Evolutionary conservation across 2,113 vertebrate genomes (phyloP).

Genomic region (Proteles cristata): DNA sequence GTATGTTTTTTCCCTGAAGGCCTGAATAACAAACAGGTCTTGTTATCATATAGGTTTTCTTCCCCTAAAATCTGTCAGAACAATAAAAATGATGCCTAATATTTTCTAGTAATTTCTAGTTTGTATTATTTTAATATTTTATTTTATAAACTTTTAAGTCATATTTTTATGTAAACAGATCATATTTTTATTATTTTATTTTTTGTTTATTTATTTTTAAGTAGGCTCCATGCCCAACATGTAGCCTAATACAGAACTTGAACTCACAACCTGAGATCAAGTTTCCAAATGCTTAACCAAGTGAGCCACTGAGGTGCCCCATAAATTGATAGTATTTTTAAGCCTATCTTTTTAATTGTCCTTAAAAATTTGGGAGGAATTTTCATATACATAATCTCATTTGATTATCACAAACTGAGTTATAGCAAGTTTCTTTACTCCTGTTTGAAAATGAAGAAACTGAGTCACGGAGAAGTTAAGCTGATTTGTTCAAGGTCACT

Average conservation of each 20-base stretch:
- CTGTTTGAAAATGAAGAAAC: slow-evolving; percentile 30
- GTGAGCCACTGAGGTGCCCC: too few relatives aligned
- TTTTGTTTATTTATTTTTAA: too few relatives aligned
- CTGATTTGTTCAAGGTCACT: not conserved
- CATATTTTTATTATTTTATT: not conserved
- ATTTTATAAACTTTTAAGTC: slow-evolving; percentile 5
- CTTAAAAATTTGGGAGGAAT: not conserved
- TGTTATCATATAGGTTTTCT: not conserved
- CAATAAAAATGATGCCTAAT: not conserved
- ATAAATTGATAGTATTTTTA: not conserved
- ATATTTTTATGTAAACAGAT: not conserved
- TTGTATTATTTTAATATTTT: not conserved
- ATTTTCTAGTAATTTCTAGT: not conserved
- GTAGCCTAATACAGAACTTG: too few relatives aligned
- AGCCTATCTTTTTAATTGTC: not conserved
- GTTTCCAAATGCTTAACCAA: too few relatives aligned
- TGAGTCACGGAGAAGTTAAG: not conserved
- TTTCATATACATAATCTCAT: not conserved
- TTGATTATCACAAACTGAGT: not conserved
- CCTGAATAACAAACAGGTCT: slow-evolving; percentile 21
- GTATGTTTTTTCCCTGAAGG: not conserved
- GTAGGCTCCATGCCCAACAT: too few relatives aligned
- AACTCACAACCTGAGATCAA: too few relatives aligned
- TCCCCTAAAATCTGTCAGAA: not conserved
- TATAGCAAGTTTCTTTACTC: not conserved